Percentiles rank a stretch among this genome's conserved stretches.
These are phyloP conservation scores for Nysson spinosus DNA, from an alignment of 2,888 invertebrate species.

Conservation along the genomic window DNA sequence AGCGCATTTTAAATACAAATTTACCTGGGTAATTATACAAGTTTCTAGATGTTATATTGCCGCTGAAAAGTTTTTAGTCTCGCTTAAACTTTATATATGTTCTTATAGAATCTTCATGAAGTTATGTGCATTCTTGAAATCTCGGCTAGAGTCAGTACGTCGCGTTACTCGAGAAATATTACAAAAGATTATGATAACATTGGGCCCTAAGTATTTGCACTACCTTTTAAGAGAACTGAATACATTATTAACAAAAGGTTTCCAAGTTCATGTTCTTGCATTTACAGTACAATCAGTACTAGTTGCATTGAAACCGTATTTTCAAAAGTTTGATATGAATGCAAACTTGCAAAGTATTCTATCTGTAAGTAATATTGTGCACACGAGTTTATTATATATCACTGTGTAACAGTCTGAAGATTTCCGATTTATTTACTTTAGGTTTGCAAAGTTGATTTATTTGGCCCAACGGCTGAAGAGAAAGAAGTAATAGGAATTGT, in stretches of 20 bases:
- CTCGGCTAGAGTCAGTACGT: conserved; percentile 91
- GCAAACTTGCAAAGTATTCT: conserved; percentile 86
- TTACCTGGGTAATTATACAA: conserved; percentile 85
- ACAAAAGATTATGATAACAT: conserved; percentile 90
- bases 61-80: conserved; percentile 1
- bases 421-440: conserved; percentile 57
- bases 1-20: conserved; percentile 85
- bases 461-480: conserved; percentile 92
- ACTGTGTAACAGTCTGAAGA: neutral
- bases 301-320: conserved; percentile 83
- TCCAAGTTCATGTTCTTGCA: conserved; percentile 95
- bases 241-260: conserved; percentile 89
- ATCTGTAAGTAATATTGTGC: conserved; percentile 79
- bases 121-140: conserved; percentile 93
- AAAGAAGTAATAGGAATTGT: conserved; percentile 93
- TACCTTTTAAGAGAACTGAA: conserved; percentile 89
- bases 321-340: conserved; percentile 89
- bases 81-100: conserved; percentile 4
- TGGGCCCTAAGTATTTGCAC: conserved; percentile 90
- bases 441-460: conserved; percentile 92
- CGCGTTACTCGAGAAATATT: conserved; percentile 92
- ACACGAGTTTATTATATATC: neutral
- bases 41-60: neutral
- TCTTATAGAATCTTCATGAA: conserved; percentile 87
- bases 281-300: conserved; percentile 92